These are phyloP conservation scores for Cremastinae sp. DNA, from an alignment of 2,888 invertebrate species.

Conservation along the genomic window DNA sequence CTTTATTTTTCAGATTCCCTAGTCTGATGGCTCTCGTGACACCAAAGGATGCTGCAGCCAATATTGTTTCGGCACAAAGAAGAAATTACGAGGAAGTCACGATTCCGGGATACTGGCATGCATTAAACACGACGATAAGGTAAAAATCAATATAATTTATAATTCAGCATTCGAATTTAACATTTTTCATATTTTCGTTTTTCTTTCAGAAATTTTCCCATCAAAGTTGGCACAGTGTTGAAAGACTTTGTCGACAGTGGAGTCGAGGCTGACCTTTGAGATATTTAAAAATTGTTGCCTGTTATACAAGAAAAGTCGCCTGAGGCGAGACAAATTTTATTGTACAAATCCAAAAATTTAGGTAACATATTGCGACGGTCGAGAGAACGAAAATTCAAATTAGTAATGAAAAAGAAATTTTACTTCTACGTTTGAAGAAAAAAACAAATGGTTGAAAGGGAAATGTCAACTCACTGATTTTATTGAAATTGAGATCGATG, in stretches of 20 bases:
- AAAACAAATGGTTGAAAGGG: too few species aligned
- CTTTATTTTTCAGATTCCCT: constrained; percentile 81
- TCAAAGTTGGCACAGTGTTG: constrained; percentile 81
- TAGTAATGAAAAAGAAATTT: too few species aligned
- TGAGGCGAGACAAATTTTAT: too few species aligned
- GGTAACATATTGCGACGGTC: too few species aligned
- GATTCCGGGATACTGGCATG: constrained; percentile 84
- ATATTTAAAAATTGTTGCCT: too few species aligned
- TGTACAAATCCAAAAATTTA: too few species aligned
- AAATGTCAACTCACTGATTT: too few species aligned
- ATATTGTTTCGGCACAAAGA: constrained; percentile 86
- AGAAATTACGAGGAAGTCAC: constrained; percentile 84
- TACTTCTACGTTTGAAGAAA: too few species aligned
- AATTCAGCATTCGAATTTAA: too few species aligned
- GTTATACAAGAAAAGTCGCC: too few species aligned
- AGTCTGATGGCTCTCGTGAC: constrained; percentile 84
- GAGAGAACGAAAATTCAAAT: too few species aligned
- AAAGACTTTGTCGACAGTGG: constrained; percentile 86
- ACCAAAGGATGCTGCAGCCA: constrained; percentile 84
- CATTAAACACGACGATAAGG: constrained; percentile 81
- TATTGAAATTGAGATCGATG: too few species aligned
- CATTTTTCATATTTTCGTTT: constrained; percentile 26
- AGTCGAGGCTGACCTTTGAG: constrained; percentile 82
- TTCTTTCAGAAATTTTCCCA: constrained; percentile 83
- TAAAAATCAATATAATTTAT: constrained; percentile 66